These are phyloP conservation scores for Podiceps cristatus DNA, from an alignment of 2,113 vertebrate species.

Conservation along the genomic window DNA sequence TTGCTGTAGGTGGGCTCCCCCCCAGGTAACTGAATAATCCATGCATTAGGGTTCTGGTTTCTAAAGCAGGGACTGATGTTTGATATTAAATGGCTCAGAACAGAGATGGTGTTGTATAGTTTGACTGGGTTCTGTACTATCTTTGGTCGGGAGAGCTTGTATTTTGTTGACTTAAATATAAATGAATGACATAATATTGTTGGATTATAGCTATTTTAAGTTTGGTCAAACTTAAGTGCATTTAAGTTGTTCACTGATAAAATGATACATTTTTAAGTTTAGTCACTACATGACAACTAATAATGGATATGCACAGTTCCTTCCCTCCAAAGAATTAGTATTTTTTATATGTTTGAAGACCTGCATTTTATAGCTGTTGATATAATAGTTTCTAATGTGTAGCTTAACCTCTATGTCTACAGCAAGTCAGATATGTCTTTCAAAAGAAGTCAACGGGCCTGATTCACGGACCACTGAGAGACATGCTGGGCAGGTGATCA, in stretches of 20 bases:
- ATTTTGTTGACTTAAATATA: not conserved
- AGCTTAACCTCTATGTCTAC: not conserved
- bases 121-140: not conserved
- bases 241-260: not conserved
- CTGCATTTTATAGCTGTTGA: not conserved
- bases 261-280: not conserved
- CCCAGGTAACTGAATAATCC: not conserved
- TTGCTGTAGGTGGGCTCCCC: fast-evolving
- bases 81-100: not conserved
- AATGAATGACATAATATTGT: not conserved
- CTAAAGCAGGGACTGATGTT: not conserved
- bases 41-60: not conserved
- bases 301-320: not conserved
- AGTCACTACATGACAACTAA: not conserved
- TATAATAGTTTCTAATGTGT: not conserved
- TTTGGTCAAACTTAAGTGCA: not conserved
- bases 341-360: not conserved
- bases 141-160: not conserved
- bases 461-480: not conserved
- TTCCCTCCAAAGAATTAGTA: not conserved
- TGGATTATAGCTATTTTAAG: not conserved
- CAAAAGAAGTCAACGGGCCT: not conserved
- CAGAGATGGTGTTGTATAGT: not conserved
- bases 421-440: not conserved
- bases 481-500: not conserved